Evolutionary conservation across 2,888 invertebrate species (phyloP).

Genomic region (Idaea straminata): DNA sequence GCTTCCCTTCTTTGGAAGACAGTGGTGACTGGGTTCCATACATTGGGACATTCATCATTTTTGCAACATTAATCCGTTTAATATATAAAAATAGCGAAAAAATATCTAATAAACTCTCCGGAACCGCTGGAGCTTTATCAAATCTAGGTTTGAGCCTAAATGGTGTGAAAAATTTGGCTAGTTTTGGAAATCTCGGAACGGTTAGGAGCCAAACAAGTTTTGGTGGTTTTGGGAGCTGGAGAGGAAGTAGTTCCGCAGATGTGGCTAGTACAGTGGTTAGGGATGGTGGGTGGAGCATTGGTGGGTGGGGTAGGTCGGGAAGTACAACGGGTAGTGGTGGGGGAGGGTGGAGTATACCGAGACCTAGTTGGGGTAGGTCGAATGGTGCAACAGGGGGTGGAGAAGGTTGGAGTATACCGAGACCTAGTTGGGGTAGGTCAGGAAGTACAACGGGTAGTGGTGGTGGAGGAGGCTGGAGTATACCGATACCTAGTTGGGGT

Average conservation of each 20-base stretch:
- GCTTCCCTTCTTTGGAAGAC: background rate
- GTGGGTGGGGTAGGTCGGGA: background rate
- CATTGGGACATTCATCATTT: slow-evolving; percentile 28
- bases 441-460: background rate
- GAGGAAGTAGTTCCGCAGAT: too few relatives aligned
- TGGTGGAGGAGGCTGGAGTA: too few relatives aligned
- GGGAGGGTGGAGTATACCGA: background rate
- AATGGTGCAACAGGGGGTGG: background rate
- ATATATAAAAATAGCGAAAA: slow-evolving; percentile 12
- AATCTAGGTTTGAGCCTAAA: background rate
- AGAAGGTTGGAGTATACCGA: background rate
- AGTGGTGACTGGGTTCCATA: slow-evolving; percentile 31
- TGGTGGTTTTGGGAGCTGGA: background rate
- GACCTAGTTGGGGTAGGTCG: background rate
- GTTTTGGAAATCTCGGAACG: background rate
- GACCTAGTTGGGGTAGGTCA: background rate
- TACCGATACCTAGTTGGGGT: too few relatives aligned
- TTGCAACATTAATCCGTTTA: slow-evolving; percentile 21
- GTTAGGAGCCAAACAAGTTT: background rate
- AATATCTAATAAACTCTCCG: background rate
- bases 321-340: background rate
- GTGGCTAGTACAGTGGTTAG: too few relatives aligned
- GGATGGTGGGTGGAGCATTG: too few relatives aligned
- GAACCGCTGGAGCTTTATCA: background rate
- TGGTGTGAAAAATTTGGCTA: background rate